Base-by-base conservation (phyloP, 1,140 invertebrate species). In the Drosophila repleta region DNA sequence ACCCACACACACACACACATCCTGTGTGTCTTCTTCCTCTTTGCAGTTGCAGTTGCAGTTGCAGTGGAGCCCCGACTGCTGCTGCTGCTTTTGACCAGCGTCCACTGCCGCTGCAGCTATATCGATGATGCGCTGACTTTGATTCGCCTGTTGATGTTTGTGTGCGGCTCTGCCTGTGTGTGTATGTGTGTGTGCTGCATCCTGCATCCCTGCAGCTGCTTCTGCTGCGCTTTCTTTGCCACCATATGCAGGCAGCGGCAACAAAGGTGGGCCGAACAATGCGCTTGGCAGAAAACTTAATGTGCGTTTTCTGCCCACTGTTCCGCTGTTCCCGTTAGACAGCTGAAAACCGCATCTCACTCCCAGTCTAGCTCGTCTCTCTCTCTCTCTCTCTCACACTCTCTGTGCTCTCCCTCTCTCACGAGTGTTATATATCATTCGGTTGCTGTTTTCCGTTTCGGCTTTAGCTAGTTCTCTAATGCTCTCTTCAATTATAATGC, bases 61-160 rank as follows among this genome's bases (percentile, higher is more conserved):
- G 32, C 21, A 24, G 21, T 45, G 18, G 7, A 20, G 11, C 52
- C 13, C 29, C 32, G 20, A 17, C 11, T 56, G 35, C 18, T 37
- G 52, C 10, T 56, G 53, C 78, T 58, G 77, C 64, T 56, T 74
- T 61, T 43, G 48, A 62, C 48, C 57, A 48, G 41, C 66, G 41
- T 20, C 39, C 48, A 37, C 18, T 52, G 60, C 63, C 32, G 55
- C 48, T 76, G 72, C 79, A 79, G 46, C 69, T 63, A 74, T 87
- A 85, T 85, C 81, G 82, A 87, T 85, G 81, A 81, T 79, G 81
- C 77, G 81, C 69, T 87, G 82, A 85, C 81, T 87, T 85, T 87
- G 78, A 78, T 76, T 75, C 82, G 82, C 85, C 83, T 80, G 66
- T 79, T 52, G 51, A 41, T 35, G 24, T 60, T 53, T 49, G 51